These are phyloP conservation scores for Mirza zaza DNA, from an alignment of 2,113 vertebrate genomes.

Conservation along the genomic window DNA sequence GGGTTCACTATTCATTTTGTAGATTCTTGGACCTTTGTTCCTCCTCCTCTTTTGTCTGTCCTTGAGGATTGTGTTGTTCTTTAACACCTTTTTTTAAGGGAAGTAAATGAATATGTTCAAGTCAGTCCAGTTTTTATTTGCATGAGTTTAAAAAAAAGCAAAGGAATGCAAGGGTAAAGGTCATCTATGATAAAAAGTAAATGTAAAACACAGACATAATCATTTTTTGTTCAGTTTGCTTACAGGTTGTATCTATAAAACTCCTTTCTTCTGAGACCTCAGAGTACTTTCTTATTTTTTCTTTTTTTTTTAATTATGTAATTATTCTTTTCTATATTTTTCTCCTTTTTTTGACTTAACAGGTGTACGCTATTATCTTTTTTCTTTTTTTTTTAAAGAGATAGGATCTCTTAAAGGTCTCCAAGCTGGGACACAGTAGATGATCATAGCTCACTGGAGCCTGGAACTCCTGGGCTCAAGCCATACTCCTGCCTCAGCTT, in stretches of 20 bases:
- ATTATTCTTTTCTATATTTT: too few relatives aligned
- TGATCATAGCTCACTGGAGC: too few relatives aligned
- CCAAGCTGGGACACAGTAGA: too few relatives aligned
- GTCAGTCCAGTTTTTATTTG: background rate
- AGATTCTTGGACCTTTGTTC: background rate
- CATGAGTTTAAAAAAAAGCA: background rate
- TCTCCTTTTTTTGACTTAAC: too few relatives aligned
- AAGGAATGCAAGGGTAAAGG: background rate
- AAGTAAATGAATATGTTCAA: background rate
- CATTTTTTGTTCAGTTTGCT: background rate
- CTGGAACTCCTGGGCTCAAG: too few relatives aligned
- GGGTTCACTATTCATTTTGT: background rate
- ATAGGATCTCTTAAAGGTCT: too few relatives aligned
- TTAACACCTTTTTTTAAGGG: background rate
- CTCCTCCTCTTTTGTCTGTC: background rate
- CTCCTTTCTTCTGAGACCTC: background rate
- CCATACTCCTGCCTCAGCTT: background rate
- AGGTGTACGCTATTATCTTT: too few relatives aligned
- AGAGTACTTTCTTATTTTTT: background rate
- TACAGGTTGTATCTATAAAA: background rate
- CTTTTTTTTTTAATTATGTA: too few relatives aligned
- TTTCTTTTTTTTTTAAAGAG: background rate
- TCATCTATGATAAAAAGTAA: background rate
- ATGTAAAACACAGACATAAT: background rate
- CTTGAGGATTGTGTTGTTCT: background rate